phyloP scores from a whole-genome alignment of 2,888 invertebrate species.

The Eupithecia subfuscata region DNA sequence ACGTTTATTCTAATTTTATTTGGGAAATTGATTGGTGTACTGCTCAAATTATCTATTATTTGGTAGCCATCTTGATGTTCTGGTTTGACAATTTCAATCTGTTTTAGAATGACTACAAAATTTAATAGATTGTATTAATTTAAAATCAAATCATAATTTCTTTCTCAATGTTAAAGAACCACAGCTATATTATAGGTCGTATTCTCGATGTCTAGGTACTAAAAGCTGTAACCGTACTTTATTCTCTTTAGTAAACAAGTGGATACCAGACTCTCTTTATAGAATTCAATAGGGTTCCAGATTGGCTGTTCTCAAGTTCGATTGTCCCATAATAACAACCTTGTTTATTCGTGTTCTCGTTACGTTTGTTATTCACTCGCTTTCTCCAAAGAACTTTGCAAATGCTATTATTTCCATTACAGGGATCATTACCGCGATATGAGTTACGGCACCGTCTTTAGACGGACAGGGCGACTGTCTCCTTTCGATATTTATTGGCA shows the following conservation, averaged over 20 bases:
- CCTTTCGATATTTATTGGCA: slow-evolving; percentile 79
- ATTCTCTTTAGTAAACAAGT: neutral
- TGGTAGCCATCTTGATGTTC: slow-evolving; percentile 6
- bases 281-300: slow-evolving; percentile 34
- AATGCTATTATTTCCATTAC: slow-evolving; percentile 69
- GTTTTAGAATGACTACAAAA: neutral
- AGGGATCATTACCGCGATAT: slow-evolving; percentile 71
- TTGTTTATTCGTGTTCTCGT: slow-evolving; percentile 41
- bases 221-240: neutral
- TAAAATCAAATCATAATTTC: neutral
- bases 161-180: neutral
- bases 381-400: slow-evolving; percentile 50
- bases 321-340: slow-evolving; percentile 38
- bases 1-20: slow-evolving; percentile 45
- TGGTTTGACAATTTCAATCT: neutral
- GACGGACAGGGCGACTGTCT: slow-evolving; percentile 75
- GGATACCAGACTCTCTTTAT: slow-evolving; percentile 24
- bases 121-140: neutral
- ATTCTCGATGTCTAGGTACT: neutral
- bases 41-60: slow-evolving; percentile 16
- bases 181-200: neutral
- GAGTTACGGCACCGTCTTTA: slow-evolving; percentile 72
- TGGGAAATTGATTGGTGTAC: slow-evolving; percentile 36
- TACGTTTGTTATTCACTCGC: slow-evolving; percentile 47
- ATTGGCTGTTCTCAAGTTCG: slow-evolving; percentile 30